Conservation (phyloP, 2,113 vertebrate species). For the Leptobrachium leishanense region DNA sequence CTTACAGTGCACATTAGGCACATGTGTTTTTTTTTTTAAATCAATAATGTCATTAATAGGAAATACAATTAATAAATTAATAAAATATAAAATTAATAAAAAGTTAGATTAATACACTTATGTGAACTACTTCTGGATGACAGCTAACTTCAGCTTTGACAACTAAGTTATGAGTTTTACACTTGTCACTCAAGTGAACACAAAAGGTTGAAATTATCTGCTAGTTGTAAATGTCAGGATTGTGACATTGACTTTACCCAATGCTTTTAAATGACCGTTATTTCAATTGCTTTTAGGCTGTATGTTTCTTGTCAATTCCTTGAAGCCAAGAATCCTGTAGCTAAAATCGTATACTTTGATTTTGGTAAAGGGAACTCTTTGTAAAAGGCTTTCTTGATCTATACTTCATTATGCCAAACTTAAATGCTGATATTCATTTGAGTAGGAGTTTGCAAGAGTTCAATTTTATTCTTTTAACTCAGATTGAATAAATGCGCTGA, state of each 20-base stretch:
- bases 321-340: neutral
- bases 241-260: slow-evolving; percentile 19
- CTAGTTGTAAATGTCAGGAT: slow-evolving; percentile 18
- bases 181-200: neutral
- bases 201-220: slow-evolving; percentile 17
- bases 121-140: neutral
- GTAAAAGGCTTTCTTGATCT: neutral
- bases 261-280: slow-evolving; percentile 20
- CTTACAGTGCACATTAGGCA: no score
- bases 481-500: no score
- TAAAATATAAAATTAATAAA: no score
- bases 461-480: no score
- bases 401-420: neutral
- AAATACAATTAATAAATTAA: no score
- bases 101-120: neutral
- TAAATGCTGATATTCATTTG: no score
- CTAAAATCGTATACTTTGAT: neutral
- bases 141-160: no score
- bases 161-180: slow-evolving; percentile 5
- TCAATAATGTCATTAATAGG: no score
- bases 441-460: no score
- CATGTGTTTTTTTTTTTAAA: no score
- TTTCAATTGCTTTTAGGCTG: neutral
- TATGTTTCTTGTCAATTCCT: slow-evolving; percentile 4
- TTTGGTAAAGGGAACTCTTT: neutral